A percentile compares a stretch with the other conserved stretches of the same genome.
phyloP scores from a whole-genome alignment of 2,113 vertebrate genomes.

The Phylloscopus trochiloides region DNA sequence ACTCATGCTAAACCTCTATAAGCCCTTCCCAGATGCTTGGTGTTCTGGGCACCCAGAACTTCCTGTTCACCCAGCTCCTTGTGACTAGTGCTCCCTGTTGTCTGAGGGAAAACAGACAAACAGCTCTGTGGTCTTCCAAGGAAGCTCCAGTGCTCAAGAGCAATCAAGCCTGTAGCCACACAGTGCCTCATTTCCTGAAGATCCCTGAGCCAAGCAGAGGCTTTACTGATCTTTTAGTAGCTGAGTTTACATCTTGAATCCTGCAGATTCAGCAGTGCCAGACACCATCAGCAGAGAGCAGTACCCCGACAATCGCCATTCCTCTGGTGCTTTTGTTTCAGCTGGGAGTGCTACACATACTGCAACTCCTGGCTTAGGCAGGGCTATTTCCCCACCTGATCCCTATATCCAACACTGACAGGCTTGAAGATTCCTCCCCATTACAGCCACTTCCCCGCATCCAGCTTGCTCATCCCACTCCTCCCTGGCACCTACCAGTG shows the following conservation, averaged over 20 bases:
- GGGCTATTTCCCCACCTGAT: not conserved
- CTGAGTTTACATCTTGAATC: not conserved
- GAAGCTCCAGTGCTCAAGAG: not conserved
- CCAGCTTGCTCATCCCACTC: not conserved
- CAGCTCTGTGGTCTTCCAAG: not conserved
- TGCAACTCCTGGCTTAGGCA: not conserved
- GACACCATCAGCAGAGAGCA: not conserved
- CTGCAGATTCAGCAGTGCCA: not conserved
- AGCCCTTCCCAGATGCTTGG: not conserved
- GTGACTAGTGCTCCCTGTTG: not conserved
- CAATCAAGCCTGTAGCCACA: not conserved
- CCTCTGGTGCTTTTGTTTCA: not conserved
- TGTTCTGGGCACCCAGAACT: not conserved
- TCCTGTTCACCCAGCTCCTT: not conserved
- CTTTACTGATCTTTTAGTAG: not conserved
- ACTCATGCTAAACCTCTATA: not conserved
- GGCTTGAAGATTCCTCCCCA: not conserved
- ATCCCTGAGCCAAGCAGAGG: not conserved
- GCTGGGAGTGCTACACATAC: not conserved
- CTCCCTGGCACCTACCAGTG: not conserved
- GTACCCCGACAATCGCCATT: not conserved
- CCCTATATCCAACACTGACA: not conserved
- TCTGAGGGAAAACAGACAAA: not conserved
- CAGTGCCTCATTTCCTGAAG: not conserved
- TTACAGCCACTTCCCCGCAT: not conserved